Evolutionary conservation across 2,888 invertebrate species (phyloP).

Genomic region (Onchidella celtica): DNA sequence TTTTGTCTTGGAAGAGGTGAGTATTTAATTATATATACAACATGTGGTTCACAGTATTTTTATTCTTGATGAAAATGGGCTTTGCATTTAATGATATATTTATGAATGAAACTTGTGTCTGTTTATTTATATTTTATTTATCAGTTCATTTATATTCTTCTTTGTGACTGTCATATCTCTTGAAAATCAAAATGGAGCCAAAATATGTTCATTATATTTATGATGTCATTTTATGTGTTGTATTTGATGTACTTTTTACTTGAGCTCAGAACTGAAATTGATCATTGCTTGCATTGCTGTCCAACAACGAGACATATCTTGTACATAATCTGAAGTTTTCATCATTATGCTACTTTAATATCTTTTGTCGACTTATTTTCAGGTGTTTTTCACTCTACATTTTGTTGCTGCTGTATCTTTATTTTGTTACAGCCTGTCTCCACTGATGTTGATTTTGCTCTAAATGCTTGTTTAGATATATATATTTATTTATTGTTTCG

Average conservation of each 20-base stretch:
- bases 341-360: no score
- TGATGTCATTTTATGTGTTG: not conserved
- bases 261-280: no score
- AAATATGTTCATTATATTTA: not conserved
- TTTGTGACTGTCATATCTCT: not conserved
- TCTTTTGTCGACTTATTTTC: not conserved
- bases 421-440: not conserved
- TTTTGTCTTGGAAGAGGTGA: no score
- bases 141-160: not conserved
- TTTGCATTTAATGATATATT: no score
- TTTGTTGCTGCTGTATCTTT: conserved; percentile 2
- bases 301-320: conserved; percentile 44
- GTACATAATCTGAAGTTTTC: conserved; percentile 25
- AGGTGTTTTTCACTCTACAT: not conserved
- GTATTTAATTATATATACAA: no score
- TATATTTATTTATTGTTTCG: not conserved
- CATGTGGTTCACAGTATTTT: no score
- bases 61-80: no score
- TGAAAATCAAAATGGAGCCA: conserved; percentile 6
- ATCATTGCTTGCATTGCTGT: no score
- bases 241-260: no score
- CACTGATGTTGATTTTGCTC: no score
- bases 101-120: not conserved
- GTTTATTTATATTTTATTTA: not conserved
- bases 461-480: no score